Conservation (phyloP, 2,797 vertebrate species). For the Crenichthys baileyi region DNA sequence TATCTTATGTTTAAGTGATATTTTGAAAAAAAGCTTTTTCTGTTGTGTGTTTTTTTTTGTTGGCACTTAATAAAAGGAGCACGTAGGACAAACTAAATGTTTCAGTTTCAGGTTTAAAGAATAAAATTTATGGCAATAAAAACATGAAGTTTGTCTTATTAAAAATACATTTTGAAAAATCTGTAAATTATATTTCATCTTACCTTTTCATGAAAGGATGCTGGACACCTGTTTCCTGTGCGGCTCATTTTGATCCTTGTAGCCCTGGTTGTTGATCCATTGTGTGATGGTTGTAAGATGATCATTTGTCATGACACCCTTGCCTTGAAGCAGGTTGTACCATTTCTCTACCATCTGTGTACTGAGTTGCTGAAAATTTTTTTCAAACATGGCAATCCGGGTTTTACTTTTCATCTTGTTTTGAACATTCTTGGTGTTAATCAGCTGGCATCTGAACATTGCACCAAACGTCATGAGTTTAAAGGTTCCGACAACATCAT, state of each 20-base stretch:
- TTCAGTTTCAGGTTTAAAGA: not conserved
- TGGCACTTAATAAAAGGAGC: not conserved
- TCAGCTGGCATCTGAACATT: constrained; percentile 1
- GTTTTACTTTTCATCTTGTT: not conserved
- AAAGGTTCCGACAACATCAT: constrained; percentile 16
- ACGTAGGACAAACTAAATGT: not conserved
- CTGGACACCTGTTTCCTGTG: not conserved
- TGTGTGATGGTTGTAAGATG: not conserved
- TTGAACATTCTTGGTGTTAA: not conserved
- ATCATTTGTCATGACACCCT: constrained; percentile 5
- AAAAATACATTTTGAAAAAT: not conserved
- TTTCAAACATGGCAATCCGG: constrained; percentile 3
- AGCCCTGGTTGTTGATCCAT: constrained; percentile 18
- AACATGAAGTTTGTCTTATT: too few species aligned
- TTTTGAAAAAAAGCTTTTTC: not conserved
- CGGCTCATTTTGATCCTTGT: constrained; percentile 15
- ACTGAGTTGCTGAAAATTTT: not conserved
- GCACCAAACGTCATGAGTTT: constrained; percentile 20
- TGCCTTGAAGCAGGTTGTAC: constrained; percentile 7
- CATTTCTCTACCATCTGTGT: constrained; percentile 7
- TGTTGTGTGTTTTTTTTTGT: not conserved
- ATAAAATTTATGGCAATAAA: too few species aligned
- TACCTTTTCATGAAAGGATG: not conserved
- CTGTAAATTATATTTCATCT: not conserved
- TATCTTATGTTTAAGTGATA: not conserved